phyloP scores from a whole-genome alignment of 2,113 vertebrate species.

The Carassius gibelio region DNA sequence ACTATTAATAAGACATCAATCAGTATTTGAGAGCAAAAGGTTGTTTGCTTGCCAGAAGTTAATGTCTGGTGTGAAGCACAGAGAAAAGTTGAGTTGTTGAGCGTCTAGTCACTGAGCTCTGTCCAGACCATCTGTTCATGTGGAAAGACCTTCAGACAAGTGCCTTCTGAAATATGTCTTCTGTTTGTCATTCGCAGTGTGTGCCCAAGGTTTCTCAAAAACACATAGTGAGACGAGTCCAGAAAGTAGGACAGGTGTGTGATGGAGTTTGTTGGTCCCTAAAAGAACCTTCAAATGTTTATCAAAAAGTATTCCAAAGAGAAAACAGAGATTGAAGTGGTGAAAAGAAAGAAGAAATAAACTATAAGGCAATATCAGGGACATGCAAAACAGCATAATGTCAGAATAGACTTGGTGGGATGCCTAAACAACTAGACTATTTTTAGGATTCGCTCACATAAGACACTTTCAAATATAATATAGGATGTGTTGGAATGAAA shows the following conservation, averaged over 20 bases:
- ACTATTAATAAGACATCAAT: background rate
- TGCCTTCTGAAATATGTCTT: conserved; percentile 31
- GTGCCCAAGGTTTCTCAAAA: conserved; percentile 6
- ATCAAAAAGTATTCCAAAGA: background rate
- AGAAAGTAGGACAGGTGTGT: conserved; percentile 19
- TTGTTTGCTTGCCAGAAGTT: background rate
- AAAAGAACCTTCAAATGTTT: conserved; percentile 9
- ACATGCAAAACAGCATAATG: background rate
- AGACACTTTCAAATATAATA: background rate
- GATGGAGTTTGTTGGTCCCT: conserved; percentile 12
- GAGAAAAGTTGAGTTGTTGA: background rate
- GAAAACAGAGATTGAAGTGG: background rate
- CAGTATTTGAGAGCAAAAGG: background rate
- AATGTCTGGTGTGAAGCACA: background rate
- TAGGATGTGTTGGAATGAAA: background rate
- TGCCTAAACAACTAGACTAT: background rate
- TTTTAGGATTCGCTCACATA: background rate
- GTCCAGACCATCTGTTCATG: conserved; percentile 47
- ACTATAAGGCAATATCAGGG: background rate
- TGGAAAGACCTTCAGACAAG: conserved; percentile 40
- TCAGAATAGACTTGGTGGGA: background rate
- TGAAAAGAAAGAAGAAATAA: background rate
- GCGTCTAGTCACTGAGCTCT: conserved; percentile 38
- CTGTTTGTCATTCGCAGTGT: background rate
- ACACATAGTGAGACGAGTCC: background rate